A percentile compares a stretch with the other conserved stretches of the same genome.
These are phyloP conservation scores for Cosmia trapezina DNA, from an alignment of 2,888 invertebrate genomes.

Conservation along the genomic window DNA sequence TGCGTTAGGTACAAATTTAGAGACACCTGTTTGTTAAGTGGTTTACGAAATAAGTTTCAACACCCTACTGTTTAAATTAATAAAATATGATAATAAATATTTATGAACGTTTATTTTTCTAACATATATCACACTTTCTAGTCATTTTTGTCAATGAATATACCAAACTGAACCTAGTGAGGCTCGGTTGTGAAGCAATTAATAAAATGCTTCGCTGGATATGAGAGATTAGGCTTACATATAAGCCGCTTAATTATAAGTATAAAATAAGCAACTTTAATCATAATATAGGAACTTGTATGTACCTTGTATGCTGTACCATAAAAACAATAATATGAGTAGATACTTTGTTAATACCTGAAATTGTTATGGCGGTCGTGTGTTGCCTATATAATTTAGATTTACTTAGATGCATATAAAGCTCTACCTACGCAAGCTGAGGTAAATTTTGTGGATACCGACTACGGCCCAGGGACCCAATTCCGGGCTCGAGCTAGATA, in stretches of 20 bases:
- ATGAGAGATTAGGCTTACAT: constrained; percentile 67
- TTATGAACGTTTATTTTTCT: constrained; percentile 48
- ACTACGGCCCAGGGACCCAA: too few species aligned
- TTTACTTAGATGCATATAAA: constrained; percentile 18
- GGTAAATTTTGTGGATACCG: constrained; percentile 2
- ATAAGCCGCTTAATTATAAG: constrained; percentile 66
- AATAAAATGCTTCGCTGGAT: constrained; percentile 58
- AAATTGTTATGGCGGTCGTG: constrained; percentile 32
- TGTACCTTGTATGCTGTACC: constrained; percentile 74
- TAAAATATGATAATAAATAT: constrained; percentile 37
- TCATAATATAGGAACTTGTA: constrained; percentile 56
- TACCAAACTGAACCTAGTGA: constrained; percentile 27
- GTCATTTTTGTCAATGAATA: constrained; percentile 57
- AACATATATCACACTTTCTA: constrained; percentile 57
- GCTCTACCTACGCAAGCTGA: background rate
- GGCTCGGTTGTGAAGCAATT: constrained; percentile 31
- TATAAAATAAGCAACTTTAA: constrained; percentile 60
- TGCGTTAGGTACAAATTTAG: constrained; percentile 37
- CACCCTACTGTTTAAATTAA: constrained; percentile 40
- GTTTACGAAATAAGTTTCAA: constrained; percentile 40
- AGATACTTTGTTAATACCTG: constrained; percentile 57
- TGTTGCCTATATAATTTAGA: constrained; percentile 45
- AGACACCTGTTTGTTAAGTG: constrained; percentile 24
- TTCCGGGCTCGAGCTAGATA: too few species aligned
- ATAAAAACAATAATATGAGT: constrained; percentile 77